Conservation (phyloP, 2,113 vertebrate species). For the Apeltes quadracus region DNA sequence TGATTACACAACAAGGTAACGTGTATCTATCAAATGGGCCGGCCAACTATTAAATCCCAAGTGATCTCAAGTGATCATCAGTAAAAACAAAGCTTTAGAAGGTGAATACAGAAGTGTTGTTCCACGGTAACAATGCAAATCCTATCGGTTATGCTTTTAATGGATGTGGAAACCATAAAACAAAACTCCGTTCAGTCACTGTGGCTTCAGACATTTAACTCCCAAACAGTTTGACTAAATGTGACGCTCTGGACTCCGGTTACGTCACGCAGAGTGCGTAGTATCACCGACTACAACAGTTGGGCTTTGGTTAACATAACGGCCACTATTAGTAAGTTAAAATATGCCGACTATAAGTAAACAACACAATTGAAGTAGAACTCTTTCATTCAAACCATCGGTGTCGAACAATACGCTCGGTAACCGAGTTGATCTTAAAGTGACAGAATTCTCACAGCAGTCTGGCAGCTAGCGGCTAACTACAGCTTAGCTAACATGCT, state of each 20-base stretch:
- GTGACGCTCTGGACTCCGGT: too few relatives aligned
- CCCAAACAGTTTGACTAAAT: too few relatives aligned
- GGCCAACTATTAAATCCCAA: neutral
- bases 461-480: slow-evolving; percentile 12
- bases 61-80: neutral
- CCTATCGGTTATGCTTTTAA: too few relatives aligned
- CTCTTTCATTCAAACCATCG: fast-evolving
- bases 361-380: fast-evolving
- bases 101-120: neutral
- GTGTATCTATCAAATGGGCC: too few relatives aligned
- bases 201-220: too few relatives aligned
- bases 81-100: too few relatives aligned
- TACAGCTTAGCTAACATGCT: slow-evolving; percentile 8
- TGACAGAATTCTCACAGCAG: neutral
- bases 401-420: fast-evolving
- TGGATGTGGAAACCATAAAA: neutral
- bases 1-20: too few relatives aligned
- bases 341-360: neutral
- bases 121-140: too few relatives aligned
- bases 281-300: neutral
- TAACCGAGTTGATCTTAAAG: neutral
- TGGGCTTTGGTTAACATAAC: neutral
- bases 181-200: neutral
- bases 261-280: neutral
- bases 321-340: fast-evolving